phyloP scores from a whole-genome alignment of 2,888 invertebrate genomes.

The Limenitis camilla region DNA sequence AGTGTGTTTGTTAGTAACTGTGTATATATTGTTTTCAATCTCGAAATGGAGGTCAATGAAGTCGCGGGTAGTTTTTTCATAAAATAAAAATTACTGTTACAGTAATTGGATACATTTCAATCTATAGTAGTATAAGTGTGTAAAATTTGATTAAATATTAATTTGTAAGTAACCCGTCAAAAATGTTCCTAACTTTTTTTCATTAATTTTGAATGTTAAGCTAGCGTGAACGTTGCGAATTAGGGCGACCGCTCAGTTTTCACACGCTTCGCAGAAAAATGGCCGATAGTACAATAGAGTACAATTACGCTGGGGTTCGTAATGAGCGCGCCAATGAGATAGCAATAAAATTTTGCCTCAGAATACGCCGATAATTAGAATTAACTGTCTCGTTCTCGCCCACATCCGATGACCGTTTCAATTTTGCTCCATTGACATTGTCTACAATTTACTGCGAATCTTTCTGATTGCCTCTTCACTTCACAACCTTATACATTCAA shows the following conservation, averaged over 20 bases:
- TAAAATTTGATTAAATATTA: no score
- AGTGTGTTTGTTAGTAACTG: no score
- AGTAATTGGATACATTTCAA: no score
- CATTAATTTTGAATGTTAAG: conserved; percentile 25
- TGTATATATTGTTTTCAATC: no score
- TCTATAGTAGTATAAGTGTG: no score
- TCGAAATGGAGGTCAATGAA: no score
- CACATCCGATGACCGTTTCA: conserved; percentile 57
- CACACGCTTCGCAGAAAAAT: conserved; percentile 65
- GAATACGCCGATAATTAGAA: conserved; percentile 71
- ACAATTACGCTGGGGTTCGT: conserved; percentile 57
- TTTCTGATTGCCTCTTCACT: conserved; percentile 4
- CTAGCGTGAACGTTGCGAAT: conserved; percentile 43
- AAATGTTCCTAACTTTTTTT: conserved; percentile 24
- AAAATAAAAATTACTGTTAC: no score
- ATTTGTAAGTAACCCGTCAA: conserved; percentile 22
- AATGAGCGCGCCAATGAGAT: conserved; percentile 70
- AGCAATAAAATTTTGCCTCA: conserved; percentile 69
- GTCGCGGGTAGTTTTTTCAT: no score
- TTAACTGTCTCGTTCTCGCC: conserved; percentile 70
- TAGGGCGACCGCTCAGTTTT: conserved; percentile 51
- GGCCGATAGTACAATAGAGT: conserved; percentile 56
- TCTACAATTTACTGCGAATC: conserved; percentile 28
- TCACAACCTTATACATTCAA: no score
- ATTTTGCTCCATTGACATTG: conserved; percentile 49